phyloP scores from a whole-genome alignment of 1,140 invertebrate genomes.

The Triops cancriformis region DNA sequence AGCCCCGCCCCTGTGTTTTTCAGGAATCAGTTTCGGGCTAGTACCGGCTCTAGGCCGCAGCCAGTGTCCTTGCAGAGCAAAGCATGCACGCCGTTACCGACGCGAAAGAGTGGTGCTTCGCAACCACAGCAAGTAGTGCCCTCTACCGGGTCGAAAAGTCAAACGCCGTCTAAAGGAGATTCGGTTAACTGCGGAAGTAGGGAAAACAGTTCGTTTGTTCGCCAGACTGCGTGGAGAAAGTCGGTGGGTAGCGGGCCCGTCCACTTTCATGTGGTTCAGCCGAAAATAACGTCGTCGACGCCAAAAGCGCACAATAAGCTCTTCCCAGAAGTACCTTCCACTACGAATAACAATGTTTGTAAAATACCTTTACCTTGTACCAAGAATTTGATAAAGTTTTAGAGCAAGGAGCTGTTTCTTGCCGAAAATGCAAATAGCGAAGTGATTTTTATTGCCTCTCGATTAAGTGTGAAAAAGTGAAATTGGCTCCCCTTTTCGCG shows the following conservation, averaged over 20 bases:
- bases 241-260: not conserved
- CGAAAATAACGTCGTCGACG: not conserved
- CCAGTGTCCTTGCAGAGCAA: not conserved
- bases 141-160: not conserved
- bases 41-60: not conserved
- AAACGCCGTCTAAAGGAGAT: not conserved
- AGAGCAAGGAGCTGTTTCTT: not conserved
- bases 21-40: not conserved
- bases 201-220: not conserved
- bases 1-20: not conserved
- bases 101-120: not conserved
- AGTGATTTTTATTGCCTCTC: not conserved
- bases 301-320: not conserved
- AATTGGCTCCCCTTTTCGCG: not conserved
- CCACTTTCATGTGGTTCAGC: not conserved
- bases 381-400: not conserved
- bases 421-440: not conserved
- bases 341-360: not conserved
- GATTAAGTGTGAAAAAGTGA: not conserved
- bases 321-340: conserved; percentile 1
- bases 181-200: not conserved
- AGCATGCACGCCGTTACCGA: not conserved
- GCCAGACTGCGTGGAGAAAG: not conserved
- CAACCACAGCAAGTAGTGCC: not conserved
- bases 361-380: conserved; percentile 6